A percentile compares a stretch with the other conserved stretches of the same genome.
These are phyloP conservation scores for Leptosomus discolor DNA, from an alignment of 2,113 vertebrate species.

Conservation along the genomic window DNA sequence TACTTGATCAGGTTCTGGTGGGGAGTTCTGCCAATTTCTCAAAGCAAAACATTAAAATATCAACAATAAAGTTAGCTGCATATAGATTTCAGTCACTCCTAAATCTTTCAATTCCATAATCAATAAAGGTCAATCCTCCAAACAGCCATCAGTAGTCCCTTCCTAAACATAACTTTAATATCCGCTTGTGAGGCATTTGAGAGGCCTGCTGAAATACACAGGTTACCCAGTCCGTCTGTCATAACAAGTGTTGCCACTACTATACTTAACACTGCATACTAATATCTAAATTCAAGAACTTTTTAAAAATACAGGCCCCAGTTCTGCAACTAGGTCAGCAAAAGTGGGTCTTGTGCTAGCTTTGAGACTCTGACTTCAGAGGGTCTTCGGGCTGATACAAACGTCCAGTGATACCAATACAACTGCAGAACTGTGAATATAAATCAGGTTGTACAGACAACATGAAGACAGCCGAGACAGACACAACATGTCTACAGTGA, in stretches of 20 bases:
- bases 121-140: not conserved
- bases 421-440: not conserved
- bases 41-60: not conserved
- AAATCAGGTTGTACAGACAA: not conserved
- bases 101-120: not conserved
- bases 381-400: not conserved
- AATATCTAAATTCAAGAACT: not conserved
- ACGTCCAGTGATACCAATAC: accelerated
- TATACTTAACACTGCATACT: not conserved
- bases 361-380: not conserved
- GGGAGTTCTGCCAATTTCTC: not conserved
- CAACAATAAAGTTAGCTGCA: not conserved
- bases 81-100: not conserved
- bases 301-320: constrained; percentile 4
- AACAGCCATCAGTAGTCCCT: not conserved
- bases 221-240: not conserved
- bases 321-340: constrained; percentile 38
- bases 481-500: not conserved
- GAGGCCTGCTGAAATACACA: not conserved
- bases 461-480: not conserved
- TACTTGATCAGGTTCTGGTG: not conserved
- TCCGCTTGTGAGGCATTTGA: not conserved
- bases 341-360: not conserved
- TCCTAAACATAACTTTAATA: not conserved
- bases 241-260: not conserved